These are phyloP conservation scores for Philotrypesis tridentata DNA, from an alignment of 1,140 invertebrate species.

Conservation along the genomic window DNA sequence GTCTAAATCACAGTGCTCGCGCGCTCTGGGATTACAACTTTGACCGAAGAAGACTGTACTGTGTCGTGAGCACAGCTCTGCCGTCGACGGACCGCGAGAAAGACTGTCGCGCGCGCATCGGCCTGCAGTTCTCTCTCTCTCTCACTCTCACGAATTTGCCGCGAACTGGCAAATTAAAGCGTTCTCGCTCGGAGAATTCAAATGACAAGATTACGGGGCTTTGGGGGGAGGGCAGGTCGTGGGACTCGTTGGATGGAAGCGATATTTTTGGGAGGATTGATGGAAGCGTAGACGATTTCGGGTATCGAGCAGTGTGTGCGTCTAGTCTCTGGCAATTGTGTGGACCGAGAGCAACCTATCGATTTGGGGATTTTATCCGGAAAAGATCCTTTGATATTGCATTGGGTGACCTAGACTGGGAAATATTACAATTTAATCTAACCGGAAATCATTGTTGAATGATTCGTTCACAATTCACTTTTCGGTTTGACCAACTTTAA, in stretches of 20 bases:
- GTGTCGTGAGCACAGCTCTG: neutral
- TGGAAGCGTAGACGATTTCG: too few species aligned
- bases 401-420: too few species aligned
- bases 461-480: too few species aligned
- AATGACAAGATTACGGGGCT: conserved; percentile 33
- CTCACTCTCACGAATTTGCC: conserved; percentile 53
- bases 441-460: too few species aligned
- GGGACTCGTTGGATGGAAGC: neutral
- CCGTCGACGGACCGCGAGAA: neutral
- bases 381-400: too few species aligned
- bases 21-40: conserved; percentile 64
- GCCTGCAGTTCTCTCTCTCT: neutral
- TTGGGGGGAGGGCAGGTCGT: neutral
- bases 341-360: too few species aligned
- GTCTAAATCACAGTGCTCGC: conserved; percentile 64
- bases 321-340: too few species aligned
- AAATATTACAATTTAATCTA: too few species aligned
- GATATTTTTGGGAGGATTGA: neutral
- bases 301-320: too few species aligned
- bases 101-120: neutral
- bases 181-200: conserved; percentile 47
- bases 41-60: conserved; percentile 51
- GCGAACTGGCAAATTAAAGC: conserved; percentile 59
- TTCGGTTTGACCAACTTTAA: too few species aligned
- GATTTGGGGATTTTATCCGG: too few species aligned